Percentiles rank a stretch among this genome's conserved stretches.
phyloP scores from a whole-genome alignment of 2,113 vertebrate genomes.

The Mystacornis crossleyi region DNA sequence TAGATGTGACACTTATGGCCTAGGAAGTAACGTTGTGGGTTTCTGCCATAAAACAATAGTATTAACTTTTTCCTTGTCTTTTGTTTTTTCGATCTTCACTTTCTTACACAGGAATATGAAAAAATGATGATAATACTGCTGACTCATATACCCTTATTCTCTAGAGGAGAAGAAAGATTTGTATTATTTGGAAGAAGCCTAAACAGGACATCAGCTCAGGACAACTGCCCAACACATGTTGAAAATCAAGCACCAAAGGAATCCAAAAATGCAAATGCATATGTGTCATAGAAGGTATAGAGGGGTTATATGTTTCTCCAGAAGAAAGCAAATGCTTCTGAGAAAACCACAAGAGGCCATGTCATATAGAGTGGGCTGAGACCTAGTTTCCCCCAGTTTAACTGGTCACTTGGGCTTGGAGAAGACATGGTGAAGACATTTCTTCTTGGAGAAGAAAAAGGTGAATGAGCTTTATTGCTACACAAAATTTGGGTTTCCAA shows the following conservation, averaged over 20 bases:
- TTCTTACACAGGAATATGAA: background rate
- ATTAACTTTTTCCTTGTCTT: background rate
- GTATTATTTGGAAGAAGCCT: background rate
- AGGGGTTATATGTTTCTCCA: background rate
- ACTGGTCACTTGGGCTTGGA: background rate
- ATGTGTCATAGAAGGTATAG: background rate
- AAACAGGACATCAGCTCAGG: background rate
- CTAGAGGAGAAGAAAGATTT: background rate
- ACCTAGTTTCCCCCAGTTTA: background rate
- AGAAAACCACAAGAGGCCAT: background rate
- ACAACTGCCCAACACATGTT: background rate
- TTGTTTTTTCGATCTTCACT: background rate
- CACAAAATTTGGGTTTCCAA: background rate
- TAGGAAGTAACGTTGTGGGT: background rate
- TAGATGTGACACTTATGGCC: background rate
- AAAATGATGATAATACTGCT: background rate
- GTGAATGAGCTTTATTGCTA: background rate
- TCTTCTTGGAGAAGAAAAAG: too few species aligned
- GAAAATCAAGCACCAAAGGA: background rate
- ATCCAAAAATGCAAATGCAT: background rate
- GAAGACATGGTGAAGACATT: background rate
- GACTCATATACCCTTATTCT: background rate
- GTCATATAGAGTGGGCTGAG: background rate
- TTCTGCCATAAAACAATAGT: background rate
- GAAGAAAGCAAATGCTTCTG: background rate